Conservation (phyloP, 1,140 invertebrate genomes). For the Platyscapa corneri region DNA sequence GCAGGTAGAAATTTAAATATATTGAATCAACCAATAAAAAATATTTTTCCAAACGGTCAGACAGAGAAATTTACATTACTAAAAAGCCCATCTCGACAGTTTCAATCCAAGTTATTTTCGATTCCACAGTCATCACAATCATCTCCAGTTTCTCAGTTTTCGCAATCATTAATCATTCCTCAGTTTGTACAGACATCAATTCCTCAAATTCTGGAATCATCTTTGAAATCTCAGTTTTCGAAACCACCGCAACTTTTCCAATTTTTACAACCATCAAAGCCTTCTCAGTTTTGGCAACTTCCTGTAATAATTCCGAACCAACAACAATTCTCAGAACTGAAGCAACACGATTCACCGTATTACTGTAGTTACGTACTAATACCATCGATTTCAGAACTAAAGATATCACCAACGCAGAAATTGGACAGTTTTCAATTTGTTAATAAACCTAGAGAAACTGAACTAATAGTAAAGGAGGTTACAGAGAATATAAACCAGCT, state of each 20-base stretch:
- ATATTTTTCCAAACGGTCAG: background rate
- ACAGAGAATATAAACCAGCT: background rate
- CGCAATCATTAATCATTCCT: no score
- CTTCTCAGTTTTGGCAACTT: background rate
- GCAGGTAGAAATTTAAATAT: background rate
- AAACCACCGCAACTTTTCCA: background rate
- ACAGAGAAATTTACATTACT: background rate
- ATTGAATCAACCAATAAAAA: slow-evolving; percentile 8
- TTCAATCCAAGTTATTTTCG: background rate
- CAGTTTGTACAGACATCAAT: no score
- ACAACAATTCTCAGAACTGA: background rate
- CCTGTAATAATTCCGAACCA: background rate
- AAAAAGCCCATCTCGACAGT: background rate
- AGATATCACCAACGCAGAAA: background rate
- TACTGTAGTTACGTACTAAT: slow-evolving; percentile 35
- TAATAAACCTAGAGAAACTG: background rate
- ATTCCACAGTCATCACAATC: background rate
- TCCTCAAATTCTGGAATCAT: no score
- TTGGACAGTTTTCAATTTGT: background rate
- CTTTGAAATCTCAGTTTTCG: background rate
- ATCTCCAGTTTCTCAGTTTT: background rate
- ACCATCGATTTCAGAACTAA: background rate
- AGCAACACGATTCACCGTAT: background rate
- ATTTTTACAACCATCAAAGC: background rate
- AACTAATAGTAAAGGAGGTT: background rate